phyloP scores from a whole-genome alignment of 2,888 invertebrate species.

The Noctua fimbriata region DNA sequence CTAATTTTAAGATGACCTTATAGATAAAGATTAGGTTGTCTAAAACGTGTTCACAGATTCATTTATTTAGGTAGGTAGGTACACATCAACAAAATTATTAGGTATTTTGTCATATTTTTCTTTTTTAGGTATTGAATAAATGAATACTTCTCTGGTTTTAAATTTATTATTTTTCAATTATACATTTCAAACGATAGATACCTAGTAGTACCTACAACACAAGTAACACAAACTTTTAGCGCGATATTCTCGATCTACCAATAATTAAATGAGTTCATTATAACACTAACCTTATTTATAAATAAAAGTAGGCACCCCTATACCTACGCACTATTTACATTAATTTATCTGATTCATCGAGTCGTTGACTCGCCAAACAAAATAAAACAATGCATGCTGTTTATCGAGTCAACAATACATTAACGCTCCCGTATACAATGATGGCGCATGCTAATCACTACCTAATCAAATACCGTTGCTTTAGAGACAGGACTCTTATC shows the following conservation, averaged over 20 bases:
- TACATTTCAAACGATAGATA: background rate
- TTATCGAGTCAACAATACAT: slow-evolving; percentile 11
- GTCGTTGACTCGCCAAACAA: slow-evolving; percentile 41
- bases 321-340: slow-evolving; percentile 33
- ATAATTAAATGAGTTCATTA: slow-evolving; percentile 1
- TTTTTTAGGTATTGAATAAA: background rate
- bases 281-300: slow-evolving; percentile 14
- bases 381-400: slow-evolving; percentile 41
- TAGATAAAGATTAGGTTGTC: background rate
- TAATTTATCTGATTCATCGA: slow-evolving; percentile 35
- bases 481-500: background rate
- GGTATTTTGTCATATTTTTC: no score
- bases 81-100: no score
- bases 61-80: no score
- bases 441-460: slow-evolving; percentile 4
- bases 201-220: background rate
- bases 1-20: slow-evolving; percentile 8
- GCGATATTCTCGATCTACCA: background rate
- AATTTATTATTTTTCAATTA: background rate
- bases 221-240: no score
- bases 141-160: background rate
- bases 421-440: slow-evolving; percentile 10
- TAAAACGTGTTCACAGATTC: background rate
- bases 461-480: background rate
- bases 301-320: slow-evolving; percentile 1